These are phyloP conservation scores for Hyphantria cunea DNA, from an alignment of 1,140 invertebrate species.

Conservation along the genomic window DNA sequence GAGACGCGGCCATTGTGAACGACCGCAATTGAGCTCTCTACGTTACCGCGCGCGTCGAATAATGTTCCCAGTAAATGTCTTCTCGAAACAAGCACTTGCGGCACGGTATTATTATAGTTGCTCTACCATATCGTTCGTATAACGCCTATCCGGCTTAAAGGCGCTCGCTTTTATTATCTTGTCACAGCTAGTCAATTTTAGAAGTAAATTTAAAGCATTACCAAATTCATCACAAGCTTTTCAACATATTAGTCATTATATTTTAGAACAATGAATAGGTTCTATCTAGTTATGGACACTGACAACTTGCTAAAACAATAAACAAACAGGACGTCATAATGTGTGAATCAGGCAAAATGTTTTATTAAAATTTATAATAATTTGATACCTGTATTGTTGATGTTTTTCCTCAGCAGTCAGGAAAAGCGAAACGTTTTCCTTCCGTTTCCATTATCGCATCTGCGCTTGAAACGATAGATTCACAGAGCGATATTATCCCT, in stretches of 20 bases:
- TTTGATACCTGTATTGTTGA: conserved; percentile 11
- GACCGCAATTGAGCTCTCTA: conserved; percentile 58
- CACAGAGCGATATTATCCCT: too few species aligned
- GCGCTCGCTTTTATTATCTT: conserved; percentile 39
- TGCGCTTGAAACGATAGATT: conserved; percentile 7
- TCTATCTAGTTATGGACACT: too few species aligned
- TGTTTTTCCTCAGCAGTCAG: conserved; percentile 1
- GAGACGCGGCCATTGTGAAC: conserved; percentile 50
- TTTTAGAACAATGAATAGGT: too few species aligned
- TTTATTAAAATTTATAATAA: neutral
- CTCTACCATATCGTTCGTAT: conserved; percentile 46
- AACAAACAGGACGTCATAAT: too few species aligned
- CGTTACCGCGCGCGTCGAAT: conserved; percentile 48
- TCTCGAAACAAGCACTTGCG: conserved; percentile 47
- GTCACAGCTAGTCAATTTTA: conserved; percentile 36
- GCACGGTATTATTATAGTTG: conserved; percentile 53
- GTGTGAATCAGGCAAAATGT: neutral
- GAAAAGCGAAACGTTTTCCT: conserved; percentile 15
- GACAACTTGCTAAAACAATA: too few species aligned
- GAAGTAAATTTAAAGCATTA: conserved; percentile 40
- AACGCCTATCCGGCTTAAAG: conserved; percentile 44
- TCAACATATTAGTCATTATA: too few species aligned
- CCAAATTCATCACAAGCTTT: neutral
- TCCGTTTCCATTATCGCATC: conserved; percentile 16
- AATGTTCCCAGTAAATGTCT: conserved; percentile 57